phyloP scores from a whole-genome alignment of 2,113 vertebrate genomes.

The Falcunculus frontatus region DNA sequence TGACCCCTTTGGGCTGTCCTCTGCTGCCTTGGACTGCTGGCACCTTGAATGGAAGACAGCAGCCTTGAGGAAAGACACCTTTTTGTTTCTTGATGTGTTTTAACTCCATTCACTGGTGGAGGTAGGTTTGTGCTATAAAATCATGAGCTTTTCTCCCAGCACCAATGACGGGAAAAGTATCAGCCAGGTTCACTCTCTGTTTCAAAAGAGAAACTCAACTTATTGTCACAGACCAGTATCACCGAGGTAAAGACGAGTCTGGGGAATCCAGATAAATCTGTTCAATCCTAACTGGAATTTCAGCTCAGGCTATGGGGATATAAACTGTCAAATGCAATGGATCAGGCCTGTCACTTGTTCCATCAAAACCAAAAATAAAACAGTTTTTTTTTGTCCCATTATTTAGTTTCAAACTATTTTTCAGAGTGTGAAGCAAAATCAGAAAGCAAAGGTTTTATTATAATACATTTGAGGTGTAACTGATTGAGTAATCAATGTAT shows the following conservation, averaged over 20 bases:
- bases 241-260: background rate
- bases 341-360: constrained; percentile 18
- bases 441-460: background rate
- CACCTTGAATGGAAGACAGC: accelerated
- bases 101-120: background rate
- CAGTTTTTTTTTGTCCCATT: background rate
- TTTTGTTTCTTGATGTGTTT: background rate
- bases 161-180: background rate
- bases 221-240: background rate
- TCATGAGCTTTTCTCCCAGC: background rate
- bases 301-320: constrained; percentile 9
- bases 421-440: background rate
- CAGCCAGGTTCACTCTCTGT: background rate
- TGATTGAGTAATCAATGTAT: background rate
- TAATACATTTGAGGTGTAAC: background rate
- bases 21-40: background rate
- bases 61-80: background rate
- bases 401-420: background rate
- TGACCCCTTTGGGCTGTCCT: background rate
- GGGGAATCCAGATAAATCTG: constrained; percentile 33
- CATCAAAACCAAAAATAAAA: background rate
- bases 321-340: constrained; percentile 25
- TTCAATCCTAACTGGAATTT: constrained; percentile 46
- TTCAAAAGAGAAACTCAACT: background rate
- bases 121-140: background rate